These are phyloP conservation scores for Lucilia sericata DNA, from an alignment of 1,140 invertebrate species.

Conservation along the genomic window DNA sequence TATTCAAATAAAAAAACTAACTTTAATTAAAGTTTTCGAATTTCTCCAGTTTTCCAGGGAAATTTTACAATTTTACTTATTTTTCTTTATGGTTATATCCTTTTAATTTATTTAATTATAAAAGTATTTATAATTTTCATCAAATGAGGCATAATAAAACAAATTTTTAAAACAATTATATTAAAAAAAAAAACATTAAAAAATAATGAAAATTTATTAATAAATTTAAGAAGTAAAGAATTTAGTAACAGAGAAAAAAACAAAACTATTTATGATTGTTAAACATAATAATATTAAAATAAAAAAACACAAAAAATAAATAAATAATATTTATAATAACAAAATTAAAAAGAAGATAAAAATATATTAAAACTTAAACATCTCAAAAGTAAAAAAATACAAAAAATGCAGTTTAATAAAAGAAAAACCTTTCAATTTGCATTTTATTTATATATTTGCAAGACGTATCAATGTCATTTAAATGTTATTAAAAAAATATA, in stretches of 20 bases:
- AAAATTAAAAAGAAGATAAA: background rate
- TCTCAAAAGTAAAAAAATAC: background rate
- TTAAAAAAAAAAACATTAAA: constrained; percentile 18
- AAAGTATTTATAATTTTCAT: background rate
- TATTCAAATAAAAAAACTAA: too few relatives aligned
- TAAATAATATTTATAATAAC: background rate
- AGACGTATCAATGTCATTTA: constrained; percentile 38
- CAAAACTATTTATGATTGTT: constrained; percentile 46
- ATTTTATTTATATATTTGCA: constrained; percentile 26
- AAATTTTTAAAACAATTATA: background rate
- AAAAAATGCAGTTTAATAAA: constrained; percentile 5
- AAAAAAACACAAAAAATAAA: constrained; percentile 38
- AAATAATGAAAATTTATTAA: constrained; percentile 14
- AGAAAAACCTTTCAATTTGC: constrained; percentile 34
- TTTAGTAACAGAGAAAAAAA: constrained; percentile 51
- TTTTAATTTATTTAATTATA: background rate
- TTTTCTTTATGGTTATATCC: too few relatives aligned
- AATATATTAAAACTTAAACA: background rate
- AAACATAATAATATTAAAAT: constrained; percentile 44
- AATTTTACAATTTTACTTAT: too few relatives aligned
- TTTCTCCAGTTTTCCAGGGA: too few relatives aligned
- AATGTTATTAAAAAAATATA: constrained; percentile 13
- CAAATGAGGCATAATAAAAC: background rate
- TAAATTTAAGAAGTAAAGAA: constrained; percentile 41
- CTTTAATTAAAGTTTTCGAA: too few relatives aligned